Conservation (phyloP, 2,113 vertebrate species). For the Genyomyrus donnyi region DNA sequence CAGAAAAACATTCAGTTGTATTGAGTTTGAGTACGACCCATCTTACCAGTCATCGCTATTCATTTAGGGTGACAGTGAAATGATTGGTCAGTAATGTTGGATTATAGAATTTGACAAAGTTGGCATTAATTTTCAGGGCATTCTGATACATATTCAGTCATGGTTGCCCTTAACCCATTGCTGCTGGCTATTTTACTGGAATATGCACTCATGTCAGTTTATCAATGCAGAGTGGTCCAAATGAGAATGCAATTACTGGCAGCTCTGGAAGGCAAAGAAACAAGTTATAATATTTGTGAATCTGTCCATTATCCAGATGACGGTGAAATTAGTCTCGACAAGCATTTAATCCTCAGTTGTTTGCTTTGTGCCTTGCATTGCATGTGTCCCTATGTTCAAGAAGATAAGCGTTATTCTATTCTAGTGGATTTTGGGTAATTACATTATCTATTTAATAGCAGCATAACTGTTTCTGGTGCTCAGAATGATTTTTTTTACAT, state of each 20-base stretch:
- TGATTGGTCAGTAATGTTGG: background rate
- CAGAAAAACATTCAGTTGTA: background rate
- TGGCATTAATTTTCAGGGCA: background rate
- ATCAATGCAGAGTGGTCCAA: background rate
- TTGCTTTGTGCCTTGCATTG: background rate
- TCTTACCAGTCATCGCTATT: background rate
- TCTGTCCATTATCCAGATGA: background rate
- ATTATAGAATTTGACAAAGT: background rate
- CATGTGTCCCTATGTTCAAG: conserved; percentile 1
- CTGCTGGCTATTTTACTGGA: background rate
- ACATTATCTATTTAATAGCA: background rate
- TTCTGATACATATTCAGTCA: background rate
- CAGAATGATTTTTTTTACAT: background rate
- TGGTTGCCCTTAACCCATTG: background rate
- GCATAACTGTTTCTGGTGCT: background rate
- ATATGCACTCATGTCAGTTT: background rate
- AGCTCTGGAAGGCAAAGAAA: background rate
- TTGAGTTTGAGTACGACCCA: background rate
- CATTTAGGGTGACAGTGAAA: background rate
- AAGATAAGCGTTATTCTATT: background rate
- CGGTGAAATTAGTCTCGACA: background rate
- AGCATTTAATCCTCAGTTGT: background rate
- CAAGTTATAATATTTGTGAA: background rate
- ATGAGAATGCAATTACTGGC: background rate
- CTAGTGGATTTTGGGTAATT: background rate